Evolutionary conservation across 2,888 invertebrate species (phyloP), one percentile per base, ranked within the genome.

Genomic region (Magallana nippona): DNA sequence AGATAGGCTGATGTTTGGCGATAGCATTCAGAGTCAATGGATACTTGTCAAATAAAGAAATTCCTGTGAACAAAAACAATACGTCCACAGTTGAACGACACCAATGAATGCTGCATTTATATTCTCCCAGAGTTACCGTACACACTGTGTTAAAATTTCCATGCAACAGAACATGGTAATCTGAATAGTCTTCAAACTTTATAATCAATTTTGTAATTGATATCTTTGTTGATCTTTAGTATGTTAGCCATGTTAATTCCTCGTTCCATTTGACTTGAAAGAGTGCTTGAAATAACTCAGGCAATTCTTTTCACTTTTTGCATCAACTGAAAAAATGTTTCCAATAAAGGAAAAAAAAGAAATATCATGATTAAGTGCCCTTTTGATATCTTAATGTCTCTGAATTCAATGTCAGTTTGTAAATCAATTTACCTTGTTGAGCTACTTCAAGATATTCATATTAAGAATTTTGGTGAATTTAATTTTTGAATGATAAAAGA

Each of bases 51-150:
- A 27, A 71, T 71, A 27, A 71, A 71, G 15, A 22, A 15, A 71
- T 22, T 71, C 44, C 44, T 71, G 71, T 71, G 71, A 71, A 71
- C 71, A 71, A 71, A 71, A 22, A 71, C 71, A 71, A 71, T 27
- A 71, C 71, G 15, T 71, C 11, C 71, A 71, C 71, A 71, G 27
- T 27, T 71, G 71, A 71, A 71, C 32, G 71, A 71, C 32, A 32
- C 71, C 32, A 71, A 71, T 32, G 11, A 71, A 71, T 71, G 32
- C 13, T 5, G 71, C 71, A 71, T 71, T 71, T 22, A 71, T 71
- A 13, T 27, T 71, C 71, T 27, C 22, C 63, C 13, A 22, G 27
- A 71, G 71, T 27, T 71, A 71, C 71, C 71, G 71, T 71, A 71
- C 8, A 22, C 3, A 32, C 13, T 71, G 11, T 71, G 71, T 17